Conservation (phyloP, 2,888 invertebrate species). For the Pegoplata infirma region DNA sequence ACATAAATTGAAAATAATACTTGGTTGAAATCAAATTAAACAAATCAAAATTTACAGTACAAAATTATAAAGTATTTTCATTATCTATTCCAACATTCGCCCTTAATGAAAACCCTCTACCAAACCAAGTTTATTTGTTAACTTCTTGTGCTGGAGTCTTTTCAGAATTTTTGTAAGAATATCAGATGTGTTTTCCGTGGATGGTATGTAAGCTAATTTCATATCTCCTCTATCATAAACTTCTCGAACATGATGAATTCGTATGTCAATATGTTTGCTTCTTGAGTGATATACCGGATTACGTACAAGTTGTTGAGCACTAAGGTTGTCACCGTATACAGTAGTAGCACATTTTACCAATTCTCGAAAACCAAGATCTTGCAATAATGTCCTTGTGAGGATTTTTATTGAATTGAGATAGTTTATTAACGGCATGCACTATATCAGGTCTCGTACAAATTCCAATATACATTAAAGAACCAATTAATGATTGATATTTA, state of each 20-base stretch:
- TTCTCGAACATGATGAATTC: not conserved
- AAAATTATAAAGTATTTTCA: no score
- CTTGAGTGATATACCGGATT: not conserved
- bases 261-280: not conserved
- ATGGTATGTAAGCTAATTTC: not conserved
- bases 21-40: no score
- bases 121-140: no score
- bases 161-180: not conserved
- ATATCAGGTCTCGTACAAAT: constrained; percentile 35
- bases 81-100: no score
- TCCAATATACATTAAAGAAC: constrained; percentile 21
- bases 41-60: no score
- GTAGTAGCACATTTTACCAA: not conserved
- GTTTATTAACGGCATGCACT: constrained; percentile 12
- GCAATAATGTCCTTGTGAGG: not conserved
- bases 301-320: not conserved
- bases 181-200: not conserved
- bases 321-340: not conserved
- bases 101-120: no score
- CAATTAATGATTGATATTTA: constrained; percentile 21
- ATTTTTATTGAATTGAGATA: constrained; percentile 22
- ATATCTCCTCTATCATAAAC: not conserved
- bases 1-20: no score
- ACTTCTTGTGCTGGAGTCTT: no score
- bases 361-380: not conserved